Percentiles rank a stretch among this genome's conserved stretches.
These are phyloP conservation scores for Marmota monax DNA, from an alignment of 2,113 vertebrate genomes.

Conservation along the genomic window DNA sequence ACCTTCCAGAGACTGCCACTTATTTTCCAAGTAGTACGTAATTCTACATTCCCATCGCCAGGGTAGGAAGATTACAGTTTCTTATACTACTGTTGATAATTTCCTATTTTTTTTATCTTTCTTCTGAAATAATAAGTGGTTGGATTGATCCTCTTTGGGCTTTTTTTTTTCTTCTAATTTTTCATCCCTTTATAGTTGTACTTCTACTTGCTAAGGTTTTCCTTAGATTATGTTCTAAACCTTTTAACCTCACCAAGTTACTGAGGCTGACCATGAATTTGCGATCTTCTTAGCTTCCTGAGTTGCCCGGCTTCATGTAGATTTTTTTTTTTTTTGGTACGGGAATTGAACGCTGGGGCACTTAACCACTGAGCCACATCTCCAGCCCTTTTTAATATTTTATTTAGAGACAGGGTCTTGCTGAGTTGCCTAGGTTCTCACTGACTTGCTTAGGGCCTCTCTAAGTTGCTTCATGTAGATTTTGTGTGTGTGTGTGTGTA, in stretches of 20 bases:
- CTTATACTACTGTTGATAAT: not conserved
- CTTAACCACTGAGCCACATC: too few species aligned
- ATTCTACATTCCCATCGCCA: not conserved
- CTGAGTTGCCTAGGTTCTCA: not conserved
- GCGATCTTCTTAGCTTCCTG: too few species aligned
- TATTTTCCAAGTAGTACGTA: not conserved
- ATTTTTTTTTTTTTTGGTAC: too few species aligned
- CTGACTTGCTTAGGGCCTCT: too few species aligned
- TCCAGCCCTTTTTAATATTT: too few species aligned
- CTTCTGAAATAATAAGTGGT: not conserved
- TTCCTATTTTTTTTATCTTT: not conserved
- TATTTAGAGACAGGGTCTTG: too few species aligned
- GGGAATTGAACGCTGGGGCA: too few species aligned
- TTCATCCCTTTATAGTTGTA: not conserved
- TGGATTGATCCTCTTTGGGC: not conserved
- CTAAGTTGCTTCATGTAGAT: not conserved
- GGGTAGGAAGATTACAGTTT: not conserved
- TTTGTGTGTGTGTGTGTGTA: too few species aligned
- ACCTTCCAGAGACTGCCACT: not conserved
- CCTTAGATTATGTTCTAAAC: not conserved
- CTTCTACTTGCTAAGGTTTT: not conserved
- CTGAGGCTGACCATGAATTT: too few species aligned
- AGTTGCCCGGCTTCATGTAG: too few species aligned
- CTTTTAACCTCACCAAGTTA: not conserved
- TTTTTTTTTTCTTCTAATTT: too few species aligned